Conservation (phyloP, 2,797 vertebrate genomes). For the Vespertilio murinus region DNA sequence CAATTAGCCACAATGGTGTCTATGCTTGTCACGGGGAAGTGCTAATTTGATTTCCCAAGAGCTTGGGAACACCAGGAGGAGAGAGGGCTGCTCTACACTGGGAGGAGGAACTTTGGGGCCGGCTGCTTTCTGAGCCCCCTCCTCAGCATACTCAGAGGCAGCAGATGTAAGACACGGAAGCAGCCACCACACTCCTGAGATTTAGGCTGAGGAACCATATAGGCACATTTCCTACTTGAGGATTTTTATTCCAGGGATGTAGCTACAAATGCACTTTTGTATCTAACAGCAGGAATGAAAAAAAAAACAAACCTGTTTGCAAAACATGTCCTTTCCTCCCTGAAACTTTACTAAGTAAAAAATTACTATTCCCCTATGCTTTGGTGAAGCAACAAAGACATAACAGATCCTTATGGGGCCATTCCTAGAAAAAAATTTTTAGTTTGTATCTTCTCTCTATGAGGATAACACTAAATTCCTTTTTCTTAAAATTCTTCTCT, state of each 20-base stretch:
- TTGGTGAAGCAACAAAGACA: background rate
- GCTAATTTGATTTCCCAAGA: background rate
- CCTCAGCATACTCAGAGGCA: background rate
- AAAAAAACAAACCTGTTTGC: background rate
- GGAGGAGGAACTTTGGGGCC: background rate
- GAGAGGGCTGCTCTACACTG: background rate
- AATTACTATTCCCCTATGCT: conserved; percentile 19
- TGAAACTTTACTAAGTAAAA: background rate
- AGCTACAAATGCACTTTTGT: background rate
- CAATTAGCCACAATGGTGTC: background rate
- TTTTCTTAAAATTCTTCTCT: background rate
- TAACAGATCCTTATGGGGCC: background rate
- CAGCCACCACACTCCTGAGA: background rate
- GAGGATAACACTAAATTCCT: background rate
- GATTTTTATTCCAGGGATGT: background rate
- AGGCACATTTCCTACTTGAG: background rate
- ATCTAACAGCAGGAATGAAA: background rate
- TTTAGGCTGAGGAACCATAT: background rate
- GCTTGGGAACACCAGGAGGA: background rate
- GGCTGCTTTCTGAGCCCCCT: background rate
- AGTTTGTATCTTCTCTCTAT: background rate
- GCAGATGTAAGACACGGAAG: background rate
- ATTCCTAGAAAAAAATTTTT: background rate
- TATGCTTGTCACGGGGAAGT: background rate
- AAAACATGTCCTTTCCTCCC: background rate